Evolutionary conservation across 2,797 vertebrate genomes (phyloP), one percentile per base, ranked within the genome.

Genomic region (Argyrosomus regius): DNA sequence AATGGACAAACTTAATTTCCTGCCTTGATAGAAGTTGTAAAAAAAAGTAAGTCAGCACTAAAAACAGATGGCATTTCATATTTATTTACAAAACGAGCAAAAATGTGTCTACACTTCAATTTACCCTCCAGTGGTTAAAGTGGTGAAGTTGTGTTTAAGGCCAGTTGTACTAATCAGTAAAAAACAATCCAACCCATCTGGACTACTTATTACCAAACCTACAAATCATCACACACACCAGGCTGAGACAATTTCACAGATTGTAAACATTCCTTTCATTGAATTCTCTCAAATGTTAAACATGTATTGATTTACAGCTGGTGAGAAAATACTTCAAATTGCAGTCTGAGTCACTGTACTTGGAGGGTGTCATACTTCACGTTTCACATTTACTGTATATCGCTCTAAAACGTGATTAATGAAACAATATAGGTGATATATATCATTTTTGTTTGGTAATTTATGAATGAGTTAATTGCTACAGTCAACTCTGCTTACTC

Each of bases 241-340:
- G 60, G 28, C 64, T 35, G 26, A 66, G 16, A 67, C 20, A 50
- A 28, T 18, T n/a, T 71, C 43, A 57, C 39, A 22, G 3, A 54
- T 45, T 71, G 56, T 60, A 62, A 75, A 52, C 5, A 4, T 41
- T n/a, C 43, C 31, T 56, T 63, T 72, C 26, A 39, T 18, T 45
- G n/a, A 56, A 45, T 26, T 68, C 16, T 43, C 31, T 53, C 7
- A 75, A 66, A 63, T 45, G 9, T 48, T 31, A 16, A 62, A 59
- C 11, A 60, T 3, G 24, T 66, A 45, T n/a, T 80, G 62, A 86
- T 80, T 65, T 62, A 43, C 50, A 72, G 12, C 61, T 22, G 59
- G 31, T 54, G 24, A 26, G 66, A 75, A 69, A 54, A 75, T 39
- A 43, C 75, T 58, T 64, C 46, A 79, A 73, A 61, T 31, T 59